phyloP scores from a whole-genome alignment of 1,140 invertebrate species.

The Orius laevigatus region DNA sequence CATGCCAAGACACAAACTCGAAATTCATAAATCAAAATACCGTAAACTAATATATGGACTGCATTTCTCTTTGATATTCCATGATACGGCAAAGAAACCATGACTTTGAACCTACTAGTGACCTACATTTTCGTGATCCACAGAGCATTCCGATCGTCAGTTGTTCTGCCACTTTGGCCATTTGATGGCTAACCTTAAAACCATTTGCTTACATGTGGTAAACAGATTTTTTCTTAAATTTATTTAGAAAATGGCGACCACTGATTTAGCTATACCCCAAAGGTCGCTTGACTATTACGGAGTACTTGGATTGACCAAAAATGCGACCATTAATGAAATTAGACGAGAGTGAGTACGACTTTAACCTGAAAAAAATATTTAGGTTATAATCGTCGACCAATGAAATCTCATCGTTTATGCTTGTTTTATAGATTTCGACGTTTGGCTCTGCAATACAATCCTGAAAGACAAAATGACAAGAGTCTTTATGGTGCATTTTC shows the following conservation, averaged over 20 bases:
- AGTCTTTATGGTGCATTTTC: slow-evolving; percentile 24
- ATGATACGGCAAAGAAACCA: too few relatives aligned
- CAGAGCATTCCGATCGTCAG: too few relatives aligned
- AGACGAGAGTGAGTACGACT: slow-evolving; percentile 43
- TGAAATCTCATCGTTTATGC: background rate
- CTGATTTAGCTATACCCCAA: slow-evolving; percentile 23
- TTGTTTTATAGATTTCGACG: slow-evolving; percentile 33
- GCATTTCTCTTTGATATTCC: too few relatives aligned
- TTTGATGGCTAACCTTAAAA: background rate
- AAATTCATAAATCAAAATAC: too few relatives aligned
- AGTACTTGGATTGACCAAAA: slow-evolving; percentile 46
- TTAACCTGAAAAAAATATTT: slow-evolving; percentile 1
- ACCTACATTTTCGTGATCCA: too few relatives aligned
- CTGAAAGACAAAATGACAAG: slow-evolving; percentile 26
- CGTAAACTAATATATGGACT: too few relatives aligned
- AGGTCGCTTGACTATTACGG: slow-evolving; percentile 62
- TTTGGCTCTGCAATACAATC: slow-evolving; percentile 49
- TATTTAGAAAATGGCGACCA: too few relatives aligned
- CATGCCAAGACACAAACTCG: too few relatives aligned
- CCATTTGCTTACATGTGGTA: background rate
- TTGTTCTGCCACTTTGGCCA: too few relatives aligned
- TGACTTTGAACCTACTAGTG: too few relatives aligned
- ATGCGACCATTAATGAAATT: slow-evolving; percentile 49
- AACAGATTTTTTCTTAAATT: too few relatives aligned
- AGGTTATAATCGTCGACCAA: slow-evolving; percentile 3